Percentiles rank a stretch among this genome's conserved stretches.
These are phyloP conservation scores for Galaxea fascicularis DNA, from an alignment of 92 coral and sea anemone genomes.

Conservation along the genomic window DNA sequence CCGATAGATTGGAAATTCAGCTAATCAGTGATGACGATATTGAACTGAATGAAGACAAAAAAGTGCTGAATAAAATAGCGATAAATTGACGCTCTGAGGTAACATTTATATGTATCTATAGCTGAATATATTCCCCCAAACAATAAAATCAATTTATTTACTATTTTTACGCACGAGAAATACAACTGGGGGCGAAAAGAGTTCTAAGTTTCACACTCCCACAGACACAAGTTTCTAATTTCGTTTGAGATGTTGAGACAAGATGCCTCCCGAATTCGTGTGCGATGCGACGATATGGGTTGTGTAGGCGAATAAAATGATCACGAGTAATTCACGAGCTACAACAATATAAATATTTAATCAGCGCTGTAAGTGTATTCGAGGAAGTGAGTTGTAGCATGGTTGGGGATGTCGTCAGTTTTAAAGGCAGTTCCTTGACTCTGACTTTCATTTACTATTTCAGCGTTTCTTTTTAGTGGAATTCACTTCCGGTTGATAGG, in stretches of 20 bases:
- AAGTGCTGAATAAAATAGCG: background rate
- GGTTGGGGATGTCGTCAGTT: background rate
- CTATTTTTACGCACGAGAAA: background rate
- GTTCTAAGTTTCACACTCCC: background rate
- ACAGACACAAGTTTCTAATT: too few relatives aligned
- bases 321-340: constrained; percentile 6
- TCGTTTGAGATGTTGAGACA: background rate
- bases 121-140: background rate
- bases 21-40: background rate
- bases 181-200: background rate
- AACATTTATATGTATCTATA: background rate
- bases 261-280: background rate
- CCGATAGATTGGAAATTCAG: background rate
- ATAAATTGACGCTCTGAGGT: background rate
- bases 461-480: background rate
- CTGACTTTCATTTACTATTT: background rate
- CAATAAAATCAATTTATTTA: background rate
- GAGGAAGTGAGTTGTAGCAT: background rate
- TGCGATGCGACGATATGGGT: background rate
- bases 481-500: background rate
- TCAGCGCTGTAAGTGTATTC: too few relatives aligned
- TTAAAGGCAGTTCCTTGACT: background rate
- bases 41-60: background rate
- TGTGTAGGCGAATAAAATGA: background rate
- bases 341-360: background rate